A percentile compares a stretch with the other conserved stretches of the same genome.
These are phyloP conservation scores for Bucorvus abyssinicus DNA, from an alignment of 2,797 vertebrate species.

Conservation along the genomic window DNA sequence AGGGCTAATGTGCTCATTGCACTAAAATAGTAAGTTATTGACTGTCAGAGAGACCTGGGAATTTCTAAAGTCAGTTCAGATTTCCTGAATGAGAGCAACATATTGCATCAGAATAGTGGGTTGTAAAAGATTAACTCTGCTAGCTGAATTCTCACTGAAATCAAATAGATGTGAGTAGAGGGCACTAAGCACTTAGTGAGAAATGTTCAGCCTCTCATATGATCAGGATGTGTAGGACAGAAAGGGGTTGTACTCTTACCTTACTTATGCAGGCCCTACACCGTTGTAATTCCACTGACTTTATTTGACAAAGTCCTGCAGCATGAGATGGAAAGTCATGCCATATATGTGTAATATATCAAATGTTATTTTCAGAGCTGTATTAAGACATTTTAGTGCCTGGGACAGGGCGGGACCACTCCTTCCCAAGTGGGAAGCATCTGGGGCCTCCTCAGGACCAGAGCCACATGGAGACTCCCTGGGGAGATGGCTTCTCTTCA, in stretches of 20 bases:
- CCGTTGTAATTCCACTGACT: not conserved
- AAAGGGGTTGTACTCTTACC: not conserved
- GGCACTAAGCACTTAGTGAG: not conserved
- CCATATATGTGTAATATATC: not conserved
- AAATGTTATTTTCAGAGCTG: not conserved
- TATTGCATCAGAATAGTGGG: not conserved
- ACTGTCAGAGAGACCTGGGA: slow-evolving; percentile 70
- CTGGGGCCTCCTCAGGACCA: not conserved
- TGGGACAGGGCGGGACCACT: not conserved
- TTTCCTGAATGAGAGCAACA: slow-evolving; percentile 66
- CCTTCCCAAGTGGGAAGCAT: not conserved
- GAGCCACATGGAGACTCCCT: not conserved
- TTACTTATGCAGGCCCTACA: not conserved
- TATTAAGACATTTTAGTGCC: not conserved
- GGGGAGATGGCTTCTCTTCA: not conserved
- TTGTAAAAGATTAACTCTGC: slow-evolving; percentile 14
- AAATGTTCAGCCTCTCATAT: not conserved
- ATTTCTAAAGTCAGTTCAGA: slow-evolving; percentile 58
- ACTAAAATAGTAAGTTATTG: slow-evolving; percentile 82
- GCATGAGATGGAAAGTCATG: not conserved
- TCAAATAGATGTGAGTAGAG: slow-evolving; percentile 8
- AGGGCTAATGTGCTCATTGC: slow-evolving; percentile 81
- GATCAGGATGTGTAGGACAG: not conserved
- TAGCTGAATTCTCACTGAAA: slow-evolving; percentile 29
- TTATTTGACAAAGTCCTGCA: not conserved